These are phyloP conservation scores for Ferdinandea cuprea DNA, from an alignment of 2,888 invertebrate species.

Conservation along the genomic window DNA sequence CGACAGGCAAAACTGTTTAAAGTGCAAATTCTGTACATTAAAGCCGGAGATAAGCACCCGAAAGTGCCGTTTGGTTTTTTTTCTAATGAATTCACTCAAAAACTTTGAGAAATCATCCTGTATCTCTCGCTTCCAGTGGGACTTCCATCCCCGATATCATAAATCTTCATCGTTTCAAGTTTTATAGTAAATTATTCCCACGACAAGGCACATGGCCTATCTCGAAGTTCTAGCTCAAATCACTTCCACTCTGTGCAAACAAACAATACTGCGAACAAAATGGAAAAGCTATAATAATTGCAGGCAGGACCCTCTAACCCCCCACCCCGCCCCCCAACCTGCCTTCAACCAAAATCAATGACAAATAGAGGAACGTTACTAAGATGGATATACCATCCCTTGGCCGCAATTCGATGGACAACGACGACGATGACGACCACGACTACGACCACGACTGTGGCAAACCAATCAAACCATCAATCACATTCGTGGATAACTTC, in stretches of 20 bases:
- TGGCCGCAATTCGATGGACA: not conserved
- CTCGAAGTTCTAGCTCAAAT: conserved; percentile 51
- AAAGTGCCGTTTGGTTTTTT: conserved; percentile 3
- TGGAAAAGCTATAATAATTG: conserved; percentile 61
- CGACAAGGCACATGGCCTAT: conserved; percentile 51
- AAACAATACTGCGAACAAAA: conserved; percentile 39
- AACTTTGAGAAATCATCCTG: conserved; percentile 1
- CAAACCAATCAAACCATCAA: conserved; percentile 74
- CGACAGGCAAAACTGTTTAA: too few relatives aligned
- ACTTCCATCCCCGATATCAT: conserved; percentile 31
- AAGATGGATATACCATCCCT: conserved; percentile 60
- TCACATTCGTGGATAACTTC: conserved; percentile 58
- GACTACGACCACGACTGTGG: conserved; percentile 28
- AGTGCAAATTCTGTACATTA: conserved; percentile 33
- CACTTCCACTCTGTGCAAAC: conserved; percentile 50
- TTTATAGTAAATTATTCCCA: conserved; percentile 61
- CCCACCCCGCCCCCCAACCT: conserved; percentile 4
- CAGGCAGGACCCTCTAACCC: conserved; percentile 43
- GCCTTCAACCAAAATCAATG: conserved; percentile 55
- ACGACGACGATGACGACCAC: not conserved
- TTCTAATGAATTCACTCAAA: not conserved
- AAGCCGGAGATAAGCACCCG: conserved; percentile 32
- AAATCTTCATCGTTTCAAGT: conserved; percentile 54
- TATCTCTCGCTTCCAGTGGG: too few relatives aligned
- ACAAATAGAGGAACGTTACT: conserved; percentile 64